Base-by-base conservation (phyloP, 2,113 vertebrate genomes). In the Burhinus bistriatus region DNA sequence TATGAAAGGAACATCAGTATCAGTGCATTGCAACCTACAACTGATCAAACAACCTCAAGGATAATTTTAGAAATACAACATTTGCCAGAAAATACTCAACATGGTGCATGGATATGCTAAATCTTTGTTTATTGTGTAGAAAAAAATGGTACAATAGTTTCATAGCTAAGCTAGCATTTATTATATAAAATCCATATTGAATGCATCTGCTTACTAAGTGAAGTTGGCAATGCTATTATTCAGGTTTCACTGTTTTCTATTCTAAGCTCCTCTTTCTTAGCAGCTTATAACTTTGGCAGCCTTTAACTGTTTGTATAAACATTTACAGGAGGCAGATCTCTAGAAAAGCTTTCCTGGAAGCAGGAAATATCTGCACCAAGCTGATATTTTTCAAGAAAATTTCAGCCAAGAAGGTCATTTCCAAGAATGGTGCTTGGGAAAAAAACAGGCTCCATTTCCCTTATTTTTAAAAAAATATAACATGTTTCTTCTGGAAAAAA, bases 261-360 rank as follows among this genome's bases (percentile, higher is more conserved):
- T 30, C 57, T 52, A 79, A 72, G 66, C 6, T 85, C 25, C 36
- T 83, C 52, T 87, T 25, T 87, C 62, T 89, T 57, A 76, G 72
- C 1, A 0, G 9, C 49, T 94, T 91, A 34, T 47, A 69, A 76
- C 12, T 87, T 71, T 93, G 91, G 89, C 81, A 93, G 84, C 38
- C 57, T 90, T 85, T 79, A 69, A 32, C 66, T 85, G 44, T 61
- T 79, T 85, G 21, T 87, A 93, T 85, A 91, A 96, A 95, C 34
- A 85, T 94, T 94, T 79, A 83, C 78, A 88, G 78, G 40, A 90
- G 92, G 36, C 13, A 91, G 57, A 80, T 42, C 66, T 94, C 87
- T 91, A 91, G 95, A 95, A 97, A 93, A 93, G 62, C 78, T 88
- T 95, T 93, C 92, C 92, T 96, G 92, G 84, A 96, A 96, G 78